Evolutionary conservation across 2,797 vertebrate species (phyloP), one percentile per base, ranked within the genome.

Genomic region (Anisognathus igniventris): DNA sequence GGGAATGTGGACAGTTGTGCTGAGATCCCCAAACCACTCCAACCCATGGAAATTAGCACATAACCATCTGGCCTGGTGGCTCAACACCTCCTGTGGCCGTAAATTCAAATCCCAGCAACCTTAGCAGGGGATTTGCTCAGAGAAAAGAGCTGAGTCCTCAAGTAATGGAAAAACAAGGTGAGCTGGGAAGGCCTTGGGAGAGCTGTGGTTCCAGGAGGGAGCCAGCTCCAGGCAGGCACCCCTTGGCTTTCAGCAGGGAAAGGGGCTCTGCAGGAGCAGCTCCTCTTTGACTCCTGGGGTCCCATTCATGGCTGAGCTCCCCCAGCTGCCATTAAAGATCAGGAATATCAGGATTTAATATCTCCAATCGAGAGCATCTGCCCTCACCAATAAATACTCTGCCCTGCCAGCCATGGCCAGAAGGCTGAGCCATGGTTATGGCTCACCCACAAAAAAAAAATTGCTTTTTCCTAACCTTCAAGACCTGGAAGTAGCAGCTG

Each of bases 81-180:
- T 95, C 91, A 95, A 73, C 96, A 95, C 95, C 96, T 97, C 89
- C 93, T 1, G 0, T 30, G 71, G 86, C 86, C 5, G 8, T 97
- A 97, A 97, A 97, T 97, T 51, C 91, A 95, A 81, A 93, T 89
- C 86, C 91, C 93, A 62, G 70, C 61, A 27, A 48, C 37, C 24
- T 94, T 90, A 94, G 75, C 84, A 50, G 64, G 84, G 92, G 81
- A 96, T 94, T 96, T 94, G 44, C 84, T 93, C 45, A 3, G 75
- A 53, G 72, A 65, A 90, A 70, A 24, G 25, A 51, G 68, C 64
- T 76, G 62, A 56, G 79, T 45, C 56, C 90, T 92, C 0, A 0
- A 79, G 60, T 93, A 88, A 93, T 84, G 88, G 40, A 19, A 91
- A 96, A 95, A 86, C 81, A 96, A 96, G 92, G 95, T 50, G 92